These are phyloP conservation scores for Platyrinchus mystaceus DNA, from an alignment of 2,797 vertebrate genomes.

Conservation along the genomic window DNA sequence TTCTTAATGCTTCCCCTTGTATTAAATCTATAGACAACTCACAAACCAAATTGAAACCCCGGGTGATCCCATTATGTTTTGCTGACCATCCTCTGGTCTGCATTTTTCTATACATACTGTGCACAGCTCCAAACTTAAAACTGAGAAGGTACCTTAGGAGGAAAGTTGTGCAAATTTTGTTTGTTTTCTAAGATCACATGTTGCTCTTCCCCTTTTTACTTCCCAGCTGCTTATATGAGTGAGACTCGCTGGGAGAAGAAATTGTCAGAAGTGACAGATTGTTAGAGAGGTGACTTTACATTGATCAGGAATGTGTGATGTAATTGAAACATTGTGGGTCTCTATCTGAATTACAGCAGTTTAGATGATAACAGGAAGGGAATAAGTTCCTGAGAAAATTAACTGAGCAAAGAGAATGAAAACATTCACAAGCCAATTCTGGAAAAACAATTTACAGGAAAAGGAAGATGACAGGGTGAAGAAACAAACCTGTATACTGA, in stretches of 20 bases:
- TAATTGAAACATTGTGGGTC: background rate
- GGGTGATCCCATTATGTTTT: background rate
- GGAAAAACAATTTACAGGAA: background rate
- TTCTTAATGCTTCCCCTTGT: background rate
- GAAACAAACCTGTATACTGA: background rate
- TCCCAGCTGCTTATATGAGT: background rate
- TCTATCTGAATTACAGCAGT: background rate
- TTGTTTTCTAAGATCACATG: background rate
- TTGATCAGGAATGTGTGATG: background rate
- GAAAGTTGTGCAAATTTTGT: background rate
- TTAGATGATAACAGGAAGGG: background rate
- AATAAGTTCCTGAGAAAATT: background rate
- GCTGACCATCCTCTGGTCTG: background rate
- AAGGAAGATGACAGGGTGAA: background rate
- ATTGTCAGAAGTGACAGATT: background rate
- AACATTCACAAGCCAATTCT: background rate
- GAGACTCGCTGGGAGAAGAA: background rate
- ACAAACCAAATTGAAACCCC: background rate
- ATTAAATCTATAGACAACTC: background rate
- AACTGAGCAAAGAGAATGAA: background rate
- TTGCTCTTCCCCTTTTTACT: background rate
- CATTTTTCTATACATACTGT: rapidly evolving
- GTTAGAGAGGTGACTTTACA: background rate
- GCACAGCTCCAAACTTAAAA: background rate
- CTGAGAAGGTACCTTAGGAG: background rate